Base-by-base conservation (phyloP, 2,113 vertebrate species). In the Hepsetus odoe region DNA sequence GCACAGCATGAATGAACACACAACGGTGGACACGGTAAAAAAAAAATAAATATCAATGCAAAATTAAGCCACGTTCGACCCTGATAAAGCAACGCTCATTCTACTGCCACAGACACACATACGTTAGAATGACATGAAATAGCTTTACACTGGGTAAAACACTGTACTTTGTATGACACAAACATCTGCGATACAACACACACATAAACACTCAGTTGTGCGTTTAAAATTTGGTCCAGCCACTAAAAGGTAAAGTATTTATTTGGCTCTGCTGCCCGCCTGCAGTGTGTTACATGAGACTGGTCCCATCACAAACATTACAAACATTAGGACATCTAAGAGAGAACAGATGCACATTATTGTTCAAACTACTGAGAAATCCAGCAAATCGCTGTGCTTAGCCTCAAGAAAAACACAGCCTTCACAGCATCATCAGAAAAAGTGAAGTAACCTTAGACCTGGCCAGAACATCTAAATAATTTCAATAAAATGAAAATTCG, bases 171-270 rank as follows among this genome's bases (percentile, higher is more conserved):
- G 35, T 32, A 35, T 16, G 8, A 33, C 14, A 16, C 44, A 38
- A 4, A 46, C 44, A 16, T 16, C 3, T 13, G 11, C 3, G 2
- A 26, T 26, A 1, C 30, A 14, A 67, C 46, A 22, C 62, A 56
- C 49, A 13, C n/a, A 32, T 12, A 42, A 2, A 58, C 38, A 24
- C 26, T 10, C 1, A 40, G 32, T 38, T n/a, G 28, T 42, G 33
- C 42, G 7, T 13, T 33, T 61, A 30, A 59, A 61, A 62, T 62
- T 74, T 62, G 58, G 38, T 59, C 71, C n/a, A 74, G 58, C 40
- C 40, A 44, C 72, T 46, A 46, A 72, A 40, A 35, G 8, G 35
- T 20, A 40, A 12, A 42, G 40, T n/a, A n/a, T n/a, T n/a, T n/a
- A n/a, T n/a, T n/a, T n/a, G n/a, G n/a, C 61, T 38, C 73, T 51